These are phyloP conservation scores for Drosophila punjabiensis DNA, from an alignment of 1,140 invertebrate species.

Conservation along the genomic window DNA sequence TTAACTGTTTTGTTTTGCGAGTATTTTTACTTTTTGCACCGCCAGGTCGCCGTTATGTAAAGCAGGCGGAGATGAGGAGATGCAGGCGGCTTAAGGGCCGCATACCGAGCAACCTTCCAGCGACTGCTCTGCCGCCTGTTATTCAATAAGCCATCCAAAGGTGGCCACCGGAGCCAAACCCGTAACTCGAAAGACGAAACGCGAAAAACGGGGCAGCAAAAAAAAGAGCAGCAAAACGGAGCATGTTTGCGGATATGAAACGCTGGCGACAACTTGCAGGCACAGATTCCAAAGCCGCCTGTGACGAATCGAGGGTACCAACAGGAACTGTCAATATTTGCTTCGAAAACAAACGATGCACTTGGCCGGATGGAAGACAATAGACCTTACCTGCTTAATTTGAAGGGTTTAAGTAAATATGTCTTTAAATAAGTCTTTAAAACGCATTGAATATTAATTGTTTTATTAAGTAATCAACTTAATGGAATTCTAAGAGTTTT, in stretches of 20 bases:
- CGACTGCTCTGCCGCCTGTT: conserved; percentile 39
- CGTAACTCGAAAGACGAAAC: conserved; percentile 23
- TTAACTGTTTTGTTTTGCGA: conserved; percentile 44
- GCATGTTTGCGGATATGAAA: conserved; percentile 73
- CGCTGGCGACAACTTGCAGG: conserved; percentile 22
- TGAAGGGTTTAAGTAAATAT: background rate
- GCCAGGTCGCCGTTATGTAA: conserved; percentile 64
- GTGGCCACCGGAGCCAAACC: conserved; percentile 32
- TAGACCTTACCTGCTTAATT: background rate
- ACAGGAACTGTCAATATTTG: conserved; percentile 39
- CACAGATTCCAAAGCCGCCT: conserved; percentile 6
- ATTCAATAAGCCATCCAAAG: conserved; percentile 57
- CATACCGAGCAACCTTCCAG: conserved; percentile 29
- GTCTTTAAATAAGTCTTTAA: background rate
- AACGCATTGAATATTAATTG: background rate
- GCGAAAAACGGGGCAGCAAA: conserved; percentile 21
- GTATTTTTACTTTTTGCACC: conserved; percentile 58
- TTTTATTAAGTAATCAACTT: no score
- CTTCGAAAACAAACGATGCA: background rate
- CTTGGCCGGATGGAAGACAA: background rate
- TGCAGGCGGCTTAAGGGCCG: conserved; percentile 49
- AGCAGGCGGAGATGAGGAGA: conserved; percentile 49
- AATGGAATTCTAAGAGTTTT: background rate
- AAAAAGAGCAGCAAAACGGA: conserved; percentile 51
- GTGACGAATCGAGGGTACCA: conserved; percentile 10